These are phyloP conservation scores for Gephyroberyx darwinii DNA, from an alignment of 2,797 vertebrate genomes.

Conservation along the genomic window DNA sequence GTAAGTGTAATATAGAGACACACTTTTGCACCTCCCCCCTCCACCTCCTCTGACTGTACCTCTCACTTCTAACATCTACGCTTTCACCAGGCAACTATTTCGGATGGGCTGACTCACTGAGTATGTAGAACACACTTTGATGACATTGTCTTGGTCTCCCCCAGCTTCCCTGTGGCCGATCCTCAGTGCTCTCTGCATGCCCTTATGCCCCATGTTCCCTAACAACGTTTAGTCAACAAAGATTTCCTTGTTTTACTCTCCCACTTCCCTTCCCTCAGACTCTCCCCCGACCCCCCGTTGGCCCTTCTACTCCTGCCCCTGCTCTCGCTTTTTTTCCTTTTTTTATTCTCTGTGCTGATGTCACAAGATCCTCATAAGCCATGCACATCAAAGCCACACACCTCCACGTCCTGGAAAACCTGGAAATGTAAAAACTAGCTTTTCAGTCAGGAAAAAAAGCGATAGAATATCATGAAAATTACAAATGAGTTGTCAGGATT, in stretches of 20 bases:
- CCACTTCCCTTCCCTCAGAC: constrained; percentile 26
- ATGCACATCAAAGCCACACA: background rate
- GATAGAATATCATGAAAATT: background rate
- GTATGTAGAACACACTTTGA: constrained; percentile 88
- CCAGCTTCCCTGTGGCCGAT: constrained; percentile 67
- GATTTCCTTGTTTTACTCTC: constrained; percentile 42
- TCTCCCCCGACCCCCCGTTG: constrained; percentile 29
- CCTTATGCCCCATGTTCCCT: constrained; percentile 55
- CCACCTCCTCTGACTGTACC: constrained; percentile 45
- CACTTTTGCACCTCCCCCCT: constrained; percentile 27
- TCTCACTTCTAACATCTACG: constrained; percentile 85
- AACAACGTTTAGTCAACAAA: constrained; percentile 10
- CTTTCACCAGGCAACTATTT: constrained; percentile 97
- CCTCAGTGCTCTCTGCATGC: constrained; percentile 76
- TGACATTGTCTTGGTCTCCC: constrained; percentile 46
- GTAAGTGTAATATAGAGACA: constrained; percentile 23
- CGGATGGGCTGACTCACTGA: constrained; percentile 94
- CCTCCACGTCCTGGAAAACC: background rate
- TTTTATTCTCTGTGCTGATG: constrained; percentile 18
- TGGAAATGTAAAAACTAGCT: background rate
- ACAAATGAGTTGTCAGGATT: background rate
- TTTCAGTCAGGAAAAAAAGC: background rate
- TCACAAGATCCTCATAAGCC: constrained; percentile 2
- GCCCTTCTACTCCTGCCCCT: constrained; percentile 23
- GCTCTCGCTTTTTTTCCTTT: constrained; percentile 26